A percentile compares a stretch with the other conserved stretches of the same genome.
These are phyloP conservation scores for Pseudolaguvia tuberculata DNA, from an alignment of 2,113 vertebrate species.

Conservation along the genomic window DNA sequence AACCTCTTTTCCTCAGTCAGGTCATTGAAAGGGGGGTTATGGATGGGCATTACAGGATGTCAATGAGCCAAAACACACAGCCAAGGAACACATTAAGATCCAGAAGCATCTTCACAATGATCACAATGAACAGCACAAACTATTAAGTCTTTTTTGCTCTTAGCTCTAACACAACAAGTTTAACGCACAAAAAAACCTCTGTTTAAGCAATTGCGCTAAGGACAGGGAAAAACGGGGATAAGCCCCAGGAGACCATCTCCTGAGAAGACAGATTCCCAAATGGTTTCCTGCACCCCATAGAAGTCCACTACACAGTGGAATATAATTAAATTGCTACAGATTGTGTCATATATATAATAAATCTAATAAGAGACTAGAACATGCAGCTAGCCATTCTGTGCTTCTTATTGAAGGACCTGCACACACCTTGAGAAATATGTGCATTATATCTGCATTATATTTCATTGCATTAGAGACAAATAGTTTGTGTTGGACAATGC, in stretches of 20 bases:
- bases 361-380: not conserved
- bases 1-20: too few species aligned
- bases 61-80: too few species aligned
- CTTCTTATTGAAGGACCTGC: not conserved
- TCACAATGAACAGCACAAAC: too few species aligned
- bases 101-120: too few species aligned
- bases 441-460: too few species aligned
- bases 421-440: not conserved
- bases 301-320: not conserved
- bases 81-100: too few species aligned
- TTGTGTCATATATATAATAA: not conserved
- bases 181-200: not conserved
- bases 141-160: too few species aligned
- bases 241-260: conserved; percentile 6
- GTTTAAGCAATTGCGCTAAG: not conserved
- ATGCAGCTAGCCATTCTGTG: not conserved
- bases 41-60: too few species aligned
- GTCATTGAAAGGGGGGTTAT: too few species aligned
- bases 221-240: conserved; percentile 10
- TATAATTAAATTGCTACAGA: not conserved
- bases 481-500: too few species aligned
- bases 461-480: too few species aligned
- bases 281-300: not conserved
- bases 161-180: not conserved
- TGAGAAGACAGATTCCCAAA: conserved; percentile 1